Evolutionary conservation across 2,888 invertebrate species (phyloP).

Genomic region (Asteroscopus sphinx): DNA sequence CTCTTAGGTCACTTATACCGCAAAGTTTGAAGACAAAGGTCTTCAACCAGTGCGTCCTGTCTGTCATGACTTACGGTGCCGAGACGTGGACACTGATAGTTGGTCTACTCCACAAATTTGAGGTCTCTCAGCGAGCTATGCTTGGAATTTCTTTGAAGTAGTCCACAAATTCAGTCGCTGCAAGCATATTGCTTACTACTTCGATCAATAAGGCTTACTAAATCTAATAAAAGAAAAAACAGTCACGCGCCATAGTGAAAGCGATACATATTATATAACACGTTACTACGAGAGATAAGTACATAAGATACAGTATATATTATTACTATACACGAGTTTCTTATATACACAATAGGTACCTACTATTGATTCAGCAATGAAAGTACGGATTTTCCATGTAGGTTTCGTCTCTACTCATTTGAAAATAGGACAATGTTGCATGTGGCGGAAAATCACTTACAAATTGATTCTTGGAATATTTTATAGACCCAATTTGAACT

Average conservation of each 20-base stretch:
- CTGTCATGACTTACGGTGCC: too few species aligned
- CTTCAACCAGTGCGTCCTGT: too few species aligned
- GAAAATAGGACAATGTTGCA: conserved; percentile 5
- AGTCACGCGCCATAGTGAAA: conserved; percentile 6
- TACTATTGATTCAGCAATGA: conserved; percentile 20
- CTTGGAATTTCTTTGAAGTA: too few species aligned
- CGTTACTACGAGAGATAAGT: conserved; percentile 20
- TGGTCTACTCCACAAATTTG: too few species aligned
- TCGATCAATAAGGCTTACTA: too few species aligned
- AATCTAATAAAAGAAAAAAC: not conserved
- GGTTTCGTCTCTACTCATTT: conserved; percentile 12
- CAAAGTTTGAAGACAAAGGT: too few species aligned
- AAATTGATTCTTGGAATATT: not conserved
- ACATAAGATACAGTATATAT: not conserved
- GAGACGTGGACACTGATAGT: too few species aligned
- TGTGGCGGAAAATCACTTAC: conserved; percentile 12
- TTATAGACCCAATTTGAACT: too few species aligned
- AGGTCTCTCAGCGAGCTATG: too few species aligned
- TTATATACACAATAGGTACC: not conserved
- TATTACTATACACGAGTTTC: conserved; percentile 5
- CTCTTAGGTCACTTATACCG: too few species aligned
- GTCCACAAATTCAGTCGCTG: too few species aligned
- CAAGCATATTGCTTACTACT: too few species aligned
- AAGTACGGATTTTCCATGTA: conserved; percentile 32
- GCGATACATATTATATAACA: conserved; percentile 13